Evolutionary conservation across 2,797 vertebrate species (phyloP).

Genomic region (Trichosurus vulpecula): DNA sequence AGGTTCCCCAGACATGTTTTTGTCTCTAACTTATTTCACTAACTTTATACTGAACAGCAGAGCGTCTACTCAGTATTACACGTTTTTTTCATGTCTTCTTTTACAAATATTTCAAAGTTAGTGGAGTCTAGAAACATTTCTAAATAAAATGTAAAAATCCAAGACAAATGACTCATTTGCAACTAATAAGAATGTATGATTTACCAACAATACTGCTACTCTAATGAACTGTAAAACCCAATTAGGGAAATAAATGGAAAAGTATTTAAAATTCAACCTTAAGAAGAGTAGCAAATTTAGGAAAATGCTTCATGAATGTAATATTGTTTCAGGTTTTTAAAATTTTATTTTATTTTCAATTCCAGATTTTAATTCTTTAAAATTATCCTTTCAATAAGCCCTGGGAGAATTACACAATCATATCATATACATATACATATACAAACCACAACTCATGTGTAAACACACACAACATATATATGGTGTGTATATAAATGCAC

Average conservation of each 20-base stretch:
- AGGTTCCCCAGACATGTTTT: constrained; percentile 45
- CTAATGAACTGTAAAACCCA: constrained; percentile 66
- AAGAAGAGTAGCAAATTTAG: constrained; percentile 7
- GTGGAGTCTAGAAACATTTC: constrained; percentile 49
- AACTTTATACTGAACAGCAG: constrained; percentile 37
- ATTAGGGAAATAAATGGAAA: constrained; percentile 53
- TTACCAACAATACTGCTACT: neutral
- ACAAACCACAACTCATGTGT: no score
- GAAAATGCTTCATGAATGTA: constrained; percentile 34
- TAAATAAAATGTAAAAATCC: constrained; percentile 24
- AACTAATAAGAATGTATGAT: constrained; percentile 32
- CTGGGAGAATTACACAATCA: no score
- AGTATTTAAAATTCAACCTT: constrained; percentile 44
- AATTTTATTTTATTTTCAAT: neutral
- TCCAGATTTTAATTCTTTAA: neutral
- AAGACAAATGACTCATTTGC: constrained; percentile 52
- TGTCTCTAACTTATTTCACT: neutral
- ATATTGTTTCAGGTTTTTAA: neutral
- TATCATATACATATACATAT: no score
- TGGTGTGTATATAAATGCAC: no score
- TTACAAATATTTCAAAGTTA: constrained; percentile 17
- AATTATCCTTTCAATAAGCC: neutral
- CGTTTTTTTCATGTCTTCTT: neutral
- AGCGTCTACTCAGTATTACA: constrained; percentile 48
- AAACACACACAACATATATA: no score